A percentile compares a stretch with the other conserved stretches of the same genome.
phyloP scores from a whole-genome alignment of 2,888 invertebrate species.

The Drosophila putrida region DNA sequence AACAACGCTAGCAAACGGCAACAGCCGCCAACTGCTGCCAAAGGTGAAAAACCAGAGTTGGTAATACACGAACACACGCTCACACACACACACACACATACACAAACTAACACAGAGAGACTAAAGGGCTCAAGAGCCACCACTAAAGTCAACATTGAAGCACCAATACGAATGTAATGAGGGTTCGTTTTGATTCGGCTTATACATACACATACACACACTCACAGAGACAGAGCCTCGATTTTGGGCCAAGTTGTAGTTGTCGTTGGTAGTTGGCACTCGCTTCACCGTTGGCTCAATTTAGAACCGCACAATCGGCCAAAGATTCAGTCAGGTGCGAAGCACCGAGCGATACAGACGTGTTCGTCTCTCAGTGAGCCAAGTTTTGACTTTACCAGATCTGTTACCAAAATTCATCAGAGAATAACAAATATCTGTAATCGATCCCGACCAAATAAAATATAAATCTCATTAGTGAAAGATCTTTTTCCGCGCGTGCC shows the following conservation, averaged over 20 bases:
- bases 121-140: constrained; percentile 65
- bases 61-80: constrained; percentile 39
- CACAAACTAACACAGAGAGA: background rate
- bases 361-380: constrained; percentile 75
- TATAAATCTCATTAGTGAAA: constrained; percentile 4
- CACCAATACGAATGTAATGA: constrained; percentile 61
- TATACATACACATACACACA: constrained; percentile 38
- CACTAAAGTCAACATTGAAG: constrained; percentile 64
- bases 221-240: constrained; percentile 48
- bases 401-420: constrained; percentile 35
- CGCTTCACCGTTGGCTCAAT: constrained; percentile 82
- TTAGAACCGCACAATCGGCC: constrained; percentile 82
- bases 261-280: constrained; percentile 45
- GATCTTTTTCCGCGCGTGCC: constrained; percentile 4
- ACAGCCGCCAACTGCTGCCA: constrained; percentile 79
- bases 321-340: constrained; percentile 86
- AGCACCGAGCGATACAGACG: constrained; percentile 86
- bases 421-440: constrained; percentile 6
- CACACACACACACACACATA: constrained; percentile 14
- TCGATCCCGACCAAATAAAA: constrained; percentile 6
- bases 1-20: constrained; percentile 32
- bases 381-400: constrained; percentile 45
- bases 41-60: constrained; percentile 82
- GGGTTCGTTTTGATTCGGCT: constrained; percentile 79
- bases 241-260: constrained; percentile 71